A percentile compares a stretch with the other conserved stretches of the same genome.
phyloP scores from a whole-genome alignment of 2,797 vertebrate genomes.

The Melanotaenia nigrans region DNA sequence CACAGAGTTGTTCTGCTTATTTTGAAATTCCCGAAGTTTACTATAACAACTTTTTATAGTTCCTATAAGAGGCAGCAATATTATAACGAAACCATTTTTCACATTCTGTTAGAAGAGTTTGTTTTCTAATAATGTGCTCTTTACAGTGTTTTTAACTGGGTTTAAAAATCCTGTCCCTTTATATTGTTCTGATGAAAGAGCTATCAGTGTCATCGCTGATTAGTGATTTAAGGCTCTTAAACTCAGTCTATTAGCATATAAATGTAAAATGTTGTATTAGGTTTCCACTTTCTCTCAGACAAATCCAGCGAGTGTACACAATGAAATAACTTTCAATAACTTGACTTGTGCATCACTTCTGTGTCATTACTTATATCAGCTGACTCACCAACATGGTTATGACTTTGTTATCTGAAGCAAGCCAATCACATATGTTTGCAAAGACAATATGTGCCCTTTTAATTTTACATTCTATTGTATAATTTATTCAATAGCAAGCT shows the following conservation, averaged over 20 bases:
- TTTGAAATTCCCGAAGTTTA: constrained; percentile 17
- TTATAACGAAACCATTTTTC: constrained; percentile 1
- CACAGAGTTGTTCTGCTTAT: constrained; percentile 15
- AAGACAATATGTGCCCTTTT: constrained; percentile 36
- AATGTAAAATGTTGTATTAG: constrained; percentile 14
- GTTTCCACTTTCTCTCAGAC: background rate
- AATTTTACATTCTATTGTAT: constrained; percentile 46
- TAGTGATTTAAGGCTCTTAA: constrained; percentile 41
- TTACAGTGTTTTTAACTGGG: constrained; percentile 29
- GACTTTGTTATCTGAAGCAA: constrained; percentile 23
- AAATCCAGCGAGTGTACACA: background rate
- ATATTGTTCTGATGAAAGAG: constrained; percentile 42
- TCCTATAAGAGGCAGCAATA: constrained; percentile 20
- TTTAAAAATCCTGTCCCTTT: constrained; percentile 21
- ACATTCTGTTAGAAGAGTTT: constrained; percentile 3
- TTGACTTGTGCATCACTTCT: constrained; percentile 3
- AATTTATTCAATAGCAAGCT: constrained; percentile 39
- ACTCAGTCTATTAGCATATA: constrained; percentile 7
- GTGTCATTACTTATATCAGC: constrained; percentile 18
- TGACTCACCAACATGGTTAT: constrained; percentile 27
- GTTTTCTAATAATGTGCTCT: constrained; percentile 13
- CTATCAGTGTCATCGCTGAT: constrained; percentile 44
- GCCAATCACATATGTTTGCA: constrained; percentile 20
- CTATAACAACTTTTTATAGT: constrained; percentile 8
- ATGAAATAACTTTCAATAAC: background rate